A percentile compares a stretch with the other conserved stretches of the same genome.
Evolutionary conservation across 1,140 invertebrate genomes (phyloP).

Genomic region (Micrasema longulum): DNA sequence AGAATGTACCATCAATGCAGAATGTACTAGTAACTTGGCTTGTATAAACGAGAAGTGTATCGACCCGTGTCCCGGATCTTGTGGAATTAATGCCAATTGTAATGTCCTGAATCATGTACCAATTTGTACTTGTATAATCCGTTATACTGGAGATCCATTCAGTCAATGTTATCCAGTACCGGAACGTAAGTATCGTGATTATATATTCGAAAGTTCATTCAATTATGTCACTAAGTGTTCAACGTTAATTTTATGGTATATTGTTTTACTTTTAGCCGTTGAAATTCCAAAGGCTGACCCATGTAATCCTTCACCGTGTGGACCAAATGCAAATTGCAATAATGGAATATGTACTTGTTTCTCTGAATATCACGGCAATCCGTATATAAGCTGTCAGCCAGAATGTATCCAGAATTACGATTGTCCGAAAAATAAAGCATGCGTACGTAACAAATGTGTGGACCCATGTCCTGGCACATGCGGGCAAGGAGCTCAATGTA

Average conservation of each 20-base stretch:
- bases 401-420: slow-evolving; percentile 74
- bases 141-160: slow-evolving; percentile 70
- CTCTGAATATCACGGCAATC: slow-evolving; percentile 71
- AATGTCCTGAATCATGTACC: slow-evolving; percentile 75
- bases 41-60: slow-evolving; percentile 76
- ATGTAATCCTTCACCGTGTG: slow-evolving; percentile 79
- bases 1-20: slow-evolving; percentile 73
- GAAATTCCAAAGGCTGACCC: slow-evolving; percentile 68
- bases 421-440: slow-evolving; percentile 71
- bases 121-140: slow-evolving; percentile 67
- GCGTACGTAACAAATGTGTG: slow-evolving; percentile 71
- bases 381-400: slow-evolving; percentile 72
- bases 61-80: slow-evolving; percentile 76
- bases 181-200: slow-evolving; percentile 52
- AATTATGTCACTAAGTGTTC: slow-evolving; percentile 20
- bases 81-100: slow-evolving; percentile 75
- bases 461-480: slow-evolving; percentile 75
- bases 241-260: no score
- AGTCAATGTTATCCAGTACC: slow-evolving; percentile 63
- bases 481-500: slow-evolving; percentile 77
- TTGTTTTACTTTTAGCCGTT: slow-evolving; percentile 64
- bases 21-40: slow-evolving; percentile 71
- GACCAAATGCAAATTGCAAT: slow-evolving; percentile 76
- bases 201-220: slow-evolving; percentile 57
- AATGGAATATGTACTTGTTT: slow-evolving; percentile 76